phyloP scores from a whole-genome alignment of 2,113 vertebrate species.

The Monopterus albus region DNA sequence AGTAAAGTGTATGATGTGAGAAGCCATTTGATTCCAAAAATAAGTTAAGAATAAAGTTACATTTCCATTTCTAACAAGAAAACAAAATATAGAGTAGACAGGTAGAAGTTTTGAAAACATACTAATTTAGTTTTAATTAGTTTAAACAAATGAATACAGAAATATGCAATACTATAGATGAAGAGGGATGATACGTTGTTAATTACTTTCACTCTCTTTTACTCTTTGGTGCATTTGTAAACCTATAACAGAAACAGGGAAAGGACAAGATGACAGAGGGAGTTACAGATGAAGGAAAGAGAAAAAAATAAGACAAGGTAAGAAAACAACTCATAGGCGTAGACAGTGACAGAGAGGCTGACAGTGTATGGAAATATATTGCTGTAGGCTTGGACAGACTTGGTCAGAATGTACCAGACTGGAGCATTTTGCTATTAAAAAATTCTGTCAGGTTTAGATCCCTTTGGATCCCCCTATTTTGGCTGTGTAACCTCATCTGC shows the following conservation, averaged over 20 bases:
- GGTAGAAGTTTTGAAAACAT: neutral
- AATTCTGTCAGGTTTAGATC: slow-evolving; percentile 34
- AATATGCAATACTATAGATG: no score
- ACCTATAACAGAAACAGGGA: neutral
- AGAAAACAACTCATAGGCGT: neutral
- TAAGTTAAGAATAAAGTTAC: neutral
- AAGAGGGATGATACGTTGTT: neutral
- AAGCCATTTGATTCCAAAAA: neutral
- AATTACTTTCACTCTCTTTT: neutral
- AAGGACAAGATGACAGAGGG: neutral
- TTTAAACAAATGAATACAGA: no score
- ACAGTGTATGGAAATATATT: slow-evolving; percentile 28
- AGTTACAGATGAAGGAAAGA: slow-evolving; percentile 8
- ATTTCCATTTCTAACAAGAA: neutral
- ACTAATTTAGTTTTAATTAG: neutral
- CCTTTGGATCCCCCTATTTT: slow-evolving; percentile 23
- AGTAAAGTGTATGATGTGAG: neutral
- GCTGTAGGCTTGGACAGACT: slow-evolving; percentile 33
- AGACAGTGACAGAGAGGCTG: slow-evolving; percentile 25
- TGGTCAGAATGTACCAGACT: slow-evolving; percentile 43
- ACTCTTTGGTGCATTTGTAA: neutral
- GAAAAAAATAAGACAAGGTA: neutral
- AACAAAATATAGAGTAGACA: neutral
- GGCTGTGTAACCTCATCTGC: slow-evolving; percentile 48
- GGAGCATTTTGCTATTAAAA: slow-evolving; percentile 37